Base-by-base conservation (phyloP, 2,797 vertebrate species). In the Fundulus diaphanus region DNA sequence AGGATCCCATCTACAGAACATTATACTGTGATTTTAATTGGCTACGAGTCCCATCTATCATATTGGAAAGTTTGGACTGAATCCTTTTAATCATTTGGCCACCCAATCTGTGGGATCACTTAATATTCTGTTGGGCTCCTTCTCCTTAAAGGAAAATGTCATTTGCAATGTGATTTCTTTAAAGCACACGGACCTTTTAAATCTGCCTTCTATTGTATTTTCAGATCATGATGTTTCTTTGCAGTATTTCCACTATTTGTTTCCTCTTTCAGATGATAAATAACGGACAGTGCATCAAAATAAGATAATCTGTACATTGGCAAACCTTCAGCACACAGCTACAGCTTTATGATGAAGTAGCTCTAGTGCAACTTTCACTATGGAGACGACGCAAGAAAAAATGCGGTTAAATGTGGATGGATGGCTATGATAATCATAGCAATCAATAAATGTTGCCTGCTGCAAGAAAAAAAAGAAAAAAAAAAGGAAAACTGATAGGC, bases 351-450 rank as follows among this genome's bases (percentile, higher is more conserved):
- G 68, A 80, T 82, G 80, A 88, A 77, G 83, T 42, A 46, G 51
- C 82, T 85, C 40, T 82, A 79, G 27, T 82, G 79, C 79, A 85
- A 75, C 82, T 84, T 88, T 87, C 52, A 79, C 46, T 68, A 86
- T 80, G 78, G 77, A 88, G 70, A 88, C 72, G 49, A 72, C 61
- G 37, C 9, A 18, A 75, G 70, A 74, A 59, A 85, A 91, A 87
- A 88, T 76, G 87, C 85, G 85, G 86, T 75, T 71, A 72, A 77
- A 84, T 89, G 88, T 85, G 72, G 44, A 84, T 44, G 70, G 89
- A 77, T 81, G 27, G 68, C 89, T 88, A 59, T 92, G 94, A 94
- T 78, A 94, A 94, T 94, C 91, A 90, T 82, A 72, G 88, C 15
- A n/a, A 86, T 89, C 89, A 80, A 83, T 80, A 83, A 83, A 73